These are phyloP conservation scores for Tamandua tetradactyla DNA, from an alignment of 2,797 vertebrate genomes.

Conservation along the genomic window DNA sequence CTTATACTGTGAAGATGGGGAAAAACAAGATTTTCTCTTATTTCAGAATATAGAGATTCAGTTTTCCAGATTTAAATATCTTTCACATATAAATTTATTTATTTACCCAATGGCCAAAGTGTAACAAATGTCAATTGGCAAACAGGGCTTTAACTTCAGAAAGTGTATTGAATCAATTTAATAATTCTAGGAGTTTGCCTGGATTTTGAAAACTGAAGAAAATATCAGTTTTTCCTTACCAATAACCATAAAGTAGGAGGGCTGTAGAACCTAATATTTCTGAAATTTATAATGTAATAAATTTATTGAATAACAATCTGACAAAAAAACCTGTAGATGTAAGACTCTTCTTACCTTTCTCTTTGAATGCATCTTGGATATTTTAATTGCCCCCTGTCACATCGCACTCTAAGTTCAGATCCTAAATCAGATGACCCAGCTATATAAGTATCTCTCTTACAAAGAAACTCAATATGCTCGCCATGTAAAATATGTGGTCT, in stretches of 20 bases:
- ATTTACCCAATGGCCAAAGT: background rate
- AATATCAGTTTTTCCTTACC: background rate
- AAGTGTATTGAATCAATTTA: background rate
- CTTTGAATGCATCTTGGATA: constrained; percentile 84
- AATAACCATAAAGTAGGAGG: background rate
- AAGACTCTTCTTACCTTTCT: constrained; percentile 66
- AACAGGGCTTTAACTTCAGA: background rate
- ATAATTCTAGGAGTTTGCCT: background rate
- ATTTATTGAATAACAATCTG: background rate
- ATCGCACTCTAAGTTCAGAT: constrained; percentile 83
- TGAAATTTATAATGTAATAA: background rate
- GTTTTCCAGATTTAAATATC: background rate
- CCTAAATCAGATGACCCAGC: constrained; percentile 28
- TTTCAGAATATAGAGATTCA: background rate
- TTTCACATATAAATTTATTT: background rate
- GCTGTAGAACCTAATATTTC: background rate
- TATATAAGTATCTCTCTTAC: constrained; percentile 76
- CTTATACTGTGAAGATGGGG: background rate
- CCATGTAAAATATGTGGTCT: constrained; percentile 84
- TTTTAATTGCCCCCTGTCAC: constrained; percentile 80
- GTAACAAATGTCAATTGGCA: background rate
- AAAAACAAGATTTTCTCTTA: background rate
- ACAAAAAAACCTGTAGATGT: background rate
- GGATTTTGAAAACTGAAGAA: background rate
- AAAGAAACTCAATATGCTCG: constrained; percentile 86